phyloP scores from a whole-genome alignment of 2,113 vertebrate genomes.

The Hystrix brachyura region DNA sequence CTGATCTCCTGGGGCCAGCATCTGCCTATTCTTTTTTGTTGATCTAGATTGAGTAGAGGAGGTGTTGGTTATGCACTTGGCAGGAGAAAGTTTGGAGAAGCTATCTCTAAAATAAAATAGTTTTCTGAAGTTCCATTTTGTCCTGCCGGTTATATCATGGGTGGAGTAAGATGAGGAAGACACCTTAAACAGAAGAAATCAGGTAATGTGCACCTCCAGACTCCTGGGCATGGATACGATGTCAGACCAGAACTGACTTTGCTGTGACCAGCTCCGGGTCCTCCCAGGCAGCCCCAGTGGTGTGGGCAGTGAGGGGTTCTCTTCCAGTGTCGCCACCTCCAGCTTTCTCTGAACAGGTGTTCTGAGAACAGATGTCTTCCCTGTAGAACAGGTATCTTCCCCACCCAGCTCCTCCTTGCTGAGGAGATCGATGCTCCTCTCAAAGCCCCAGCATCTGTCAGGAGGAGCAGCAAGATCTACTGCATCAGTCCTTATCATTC shows the following conservation, averaged over 20 bases:
- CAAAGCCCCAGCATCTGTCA: background rate
- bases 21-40: background rate
- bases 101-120: background rate
- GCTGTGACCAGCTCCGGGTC: background rate
- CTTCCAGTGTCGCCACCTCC: background rate
- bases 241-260: background rate
- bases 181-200: background rate
- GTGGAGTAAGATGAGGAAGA: background rate
- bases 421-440: background rate
- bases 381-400: background rate
- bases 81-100: background rate
- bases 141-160: background rate
- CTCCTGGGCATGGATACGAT: background rate
- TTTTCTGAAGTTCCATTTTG: background rate
- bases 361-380: background rate
- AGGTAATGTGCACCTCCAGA: background rate
- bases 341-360: background rate
- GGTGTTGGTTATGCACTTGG: background rate
- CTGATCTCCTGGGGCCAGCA: background rate
- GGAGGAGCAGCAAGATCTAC: background rate
- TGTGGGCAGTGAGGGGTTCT: background rate
- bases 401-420: background rate
- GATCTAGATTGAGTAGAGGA: background rate
- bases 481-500: background rate
- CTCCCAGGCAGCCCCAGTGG: background rate